phyloP scores from a whole-genome alignment of 2,888 invertebrate species.

The Diadromus collaris region DNA sequence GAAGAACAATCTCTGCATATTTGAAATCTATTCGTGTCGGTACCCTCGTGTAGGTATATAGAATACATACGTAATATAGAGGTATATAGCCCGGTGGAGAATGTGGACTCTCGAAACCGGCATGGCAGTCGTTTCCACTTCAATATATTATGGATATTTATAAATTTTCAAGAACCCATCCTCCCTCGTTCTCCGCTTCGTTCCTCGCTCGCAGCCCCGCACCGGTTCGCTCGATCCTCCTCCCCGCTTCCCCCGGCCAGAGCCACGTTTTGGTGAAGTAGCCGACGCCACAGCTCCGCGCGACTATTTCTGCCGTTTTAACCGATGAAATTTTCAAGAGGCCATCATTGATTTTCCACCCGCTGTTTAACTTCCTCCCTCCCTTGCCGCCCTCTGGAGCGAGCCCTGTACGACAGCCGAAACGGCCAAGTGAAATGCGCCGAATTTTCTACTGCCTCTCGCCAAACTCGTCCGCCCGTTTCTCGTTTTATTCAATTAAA shows the following conservation, averaged over 20 bases:
- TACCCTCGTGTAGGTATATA: constrained; percentile 40
- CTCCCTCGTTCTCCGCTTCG: not conserved
- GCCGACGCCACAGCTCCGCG: constrained; percentile 55
- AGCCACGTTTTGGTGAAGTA: constrained; percentile 57
- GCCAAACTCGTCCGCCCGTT: constrained; percentile 9
- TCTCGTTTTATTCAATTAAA: constrained; percentile 30
- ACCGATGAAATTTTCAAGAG: constrained; percentile 75
- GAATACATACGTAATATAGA: constrained; percentile 25
- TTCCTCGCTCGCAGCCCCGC: constrained; percentile 5
- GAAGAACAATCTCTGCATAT: constrained; percentile 77
- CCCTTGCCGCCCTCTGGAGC: constrained; percentile 44
- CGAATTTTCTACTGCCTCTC: constrained; percentile 39
- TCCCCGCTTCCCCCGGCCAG: constrained; percentile 47
- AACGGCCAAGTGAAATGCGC: constrained; percentile 32
- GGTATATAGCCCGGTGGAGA: constrained; percentile 43
- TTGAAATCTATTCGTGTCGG: constrained; percentile 74
- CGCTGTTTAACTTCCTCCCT: constrained; percentile 41
- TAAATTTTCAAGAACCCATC: constrained; percentile 70
- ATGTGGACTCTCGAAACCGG: constrained; percentile 48
- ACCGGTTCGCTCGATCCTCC: constrained; percentile 34
- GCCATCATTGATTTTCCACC: constrained; percentile 74
- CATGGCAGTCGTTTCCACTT: constrained; percentile 60
- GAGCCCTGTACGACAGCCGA: constrained; percentile 26
- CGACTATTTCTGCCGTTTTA: constrained; percentile 73
- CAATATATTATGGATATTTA: constrained; percentile 75